phyloP scores from a whole-genome alignment of 2,113 vertebrate genomes.

The Thymallus thymallus region DNA sequence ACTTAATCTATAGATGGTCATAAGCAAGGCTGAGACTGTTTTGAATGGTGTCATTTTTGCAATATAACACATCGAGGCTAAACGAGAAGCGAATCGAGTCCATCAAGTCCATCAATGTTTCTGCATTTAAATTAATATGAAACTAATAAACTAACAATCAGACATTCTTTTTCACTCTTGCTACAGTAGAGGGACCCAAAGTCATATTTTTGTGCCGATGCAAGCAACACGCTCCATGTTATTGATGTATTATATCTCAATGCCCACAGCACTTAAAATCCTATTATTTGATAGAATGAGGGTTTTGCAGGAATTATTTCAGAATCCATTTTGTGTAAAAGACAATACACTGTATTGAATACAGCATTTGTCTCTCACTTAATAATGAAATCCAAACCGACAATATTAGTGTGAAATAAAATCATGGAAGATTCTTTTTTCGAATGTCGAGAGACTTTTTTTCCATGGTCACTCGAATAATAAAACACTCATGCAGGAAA shows the following conservation, averaged over 20 bases:
- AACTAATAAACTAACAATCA: not conserved
- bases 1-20: too few species aligned
- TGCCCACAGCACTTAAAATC: not conserved
- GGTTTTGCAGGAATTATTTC: too few species aligned
- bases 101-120: too few species aligned
- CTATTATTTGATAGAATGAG: not conserved
- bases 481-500: constrained; percentile 14
- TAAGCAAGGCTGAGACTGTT: too few species aligned
- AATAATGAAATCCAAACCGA: not conserved
- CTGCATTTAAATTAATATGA: too few species aligned
- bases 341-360: not conserved
- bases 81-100: too few species aligned
- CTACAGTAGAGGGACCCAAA: constrained; percentile 65
- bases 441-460: not conserved
- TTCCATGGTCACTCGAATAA: constrained; percentile 19
- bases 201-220: constrained; percentile 11
- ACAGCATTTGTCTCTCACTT: too few species aligned
- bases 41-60: too few species aligned
- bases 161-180: constrained; percentile 14
- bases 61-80: too few species aligned
- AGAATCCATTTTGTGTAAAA: not conserved
- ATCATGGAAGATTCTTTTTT: not conserved
- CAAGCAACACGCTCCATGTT: not conserved
- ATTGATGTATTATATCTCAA: not conserved
- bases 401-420: not conserved